A percentile compares a stretch with the other conserved stretches of the same genome.
phyloP scores from a whole-genome alignment of 2,797 vertebrate genomes.

The Microhierax caerulescens region DNA sequence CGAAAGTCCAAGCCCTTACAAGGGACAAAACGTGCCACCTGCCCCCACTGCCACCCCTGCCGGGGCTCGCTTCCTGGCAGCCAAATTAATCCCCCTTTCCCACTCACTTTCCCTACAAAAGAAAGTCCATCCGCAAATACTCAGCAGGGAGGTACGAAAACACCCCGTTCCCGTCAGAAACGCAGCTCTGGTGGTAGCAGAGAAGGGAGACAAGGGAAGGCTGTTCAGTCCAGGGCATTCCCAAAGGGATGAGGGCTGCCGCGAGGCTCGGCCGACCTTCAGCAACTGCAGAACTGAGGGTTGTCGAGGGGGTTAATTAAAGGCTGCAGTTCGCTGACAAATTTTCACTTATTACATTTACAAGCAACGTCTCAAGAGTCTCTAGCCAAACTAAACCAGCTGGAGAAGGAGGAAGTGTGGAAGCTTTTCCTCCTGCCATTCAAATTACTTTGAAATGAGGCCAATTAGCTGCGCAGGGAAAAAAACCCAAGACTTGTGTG shows the following conservation, averaged over 20 bases:
- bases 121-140: neutral
- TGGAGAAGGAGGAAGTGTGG: neutral
- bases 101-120: neutral
- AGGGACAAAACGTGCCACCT: neutral
- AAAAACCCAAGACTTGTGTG: neutral
- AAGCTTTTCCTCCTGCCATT: neutral
- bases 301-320: neutral
- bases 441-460: neutral
- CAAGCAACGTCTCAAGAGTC: neutral
- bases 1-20: neutral
- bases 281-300: neutral
- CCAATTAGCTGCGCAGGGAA: neutral
- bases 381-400: neutral
- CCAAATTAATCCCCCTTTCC: neutral
- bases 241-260: neutral
- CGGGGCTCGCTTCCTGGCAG: fast-evolving
- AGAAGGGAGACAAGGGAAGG: neutral
- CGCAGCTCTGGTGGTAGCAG: neutral
- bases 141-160: neutral
- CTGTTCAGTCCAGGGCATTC: neutral
- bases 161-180: neutral
- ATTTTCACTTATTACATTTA: neutral
- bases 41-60: neutral
- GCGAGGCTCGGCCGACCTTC: neutral
- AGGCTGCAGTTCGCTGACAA: neutral